A percentile compares a stretch with the other conserved stretches of the same genome.
These are phyloP conservation scores for Propithecus coquereli DNA, from an alignment of 2,113 vertebrate genomes.

Conservation along the genomic window DNA sequence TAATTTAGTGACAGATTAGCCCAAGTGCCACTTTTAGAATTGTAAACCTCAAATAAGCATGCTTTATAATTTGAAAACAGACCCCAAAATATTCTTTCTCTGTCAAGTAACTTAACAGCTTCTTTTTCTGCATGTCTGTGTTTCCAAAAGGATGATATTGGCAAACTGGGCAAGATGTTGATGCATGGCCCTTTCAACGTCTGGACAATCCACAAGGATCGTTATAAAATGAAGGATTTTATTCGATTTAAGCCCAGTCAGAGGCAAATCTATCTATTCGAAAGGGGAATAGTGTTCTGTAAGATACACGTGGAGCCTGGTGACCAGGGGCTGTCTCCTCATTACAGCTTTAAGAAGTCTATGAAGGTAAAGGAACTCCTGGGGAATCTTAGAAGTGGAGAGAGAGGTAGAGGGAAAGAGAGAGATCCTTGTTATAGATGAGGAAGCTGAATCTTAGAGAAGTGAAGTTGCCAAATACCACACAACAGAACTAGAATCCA, in stretches of 20 bases:
- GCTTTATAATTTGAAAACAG: neutral
- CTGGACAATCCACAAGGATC: constrained; percentile 95
- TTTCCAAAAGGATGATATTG: constrained; percentile 86
- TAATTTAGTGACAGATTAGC: neutral
- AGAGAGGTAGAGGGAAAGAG: neutral
- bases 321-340: constrained; percentile 88
- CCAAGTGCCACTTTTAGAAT: neutral
- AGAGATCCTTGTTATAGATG: neutral
- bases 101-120: neutral
- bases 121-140: constrained; percentile 16
- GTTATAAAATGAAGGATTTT: constrained; percentile 96
- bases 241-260: constrained; percentile 97
- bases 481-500: neutral
- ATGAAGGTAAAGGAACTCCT: constrained; percentile 87
- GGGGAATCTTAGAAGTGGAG: fast-evolving
- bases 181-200: constrained; percentile 94
- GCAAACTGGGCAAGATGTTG: constrained; percentile 92
- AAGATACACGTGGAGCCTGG: constrained; percentile 92
- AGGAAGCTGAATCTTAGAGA: neutral
- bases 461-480: neutral
- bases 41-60: neutral
- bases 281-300: constrained; percentile 93
- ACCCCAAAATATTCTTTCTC: neutral
- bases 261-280: constrained; percentile 94
- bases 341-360: constrained; percentile 95